Conservation (phyloP, 2,113 vertebrate genomes). For the Plectropomus leopardus region DNA sequence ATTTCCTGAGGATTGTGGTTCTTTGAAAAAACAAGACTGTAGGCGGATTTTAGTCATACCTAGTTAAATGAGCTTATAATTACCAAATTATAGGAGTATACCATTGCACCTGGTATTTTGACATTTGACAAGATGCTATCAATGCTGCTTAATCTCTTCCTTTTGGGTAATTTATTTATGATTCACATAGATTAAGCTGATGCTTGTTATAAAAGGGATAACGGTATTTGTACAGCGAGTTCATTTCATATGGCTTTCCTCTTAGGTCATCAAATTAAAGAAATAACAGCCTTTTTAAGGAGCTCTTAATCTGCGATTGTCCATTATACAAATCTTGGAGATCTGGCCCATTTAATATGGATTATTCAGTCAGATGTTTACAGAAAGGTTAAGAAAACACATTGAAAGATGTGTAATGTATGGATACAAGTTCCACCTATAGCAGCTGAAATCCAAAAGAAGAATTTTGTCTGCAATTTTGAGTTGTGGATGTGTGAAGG, state of each 20-base stretch:
- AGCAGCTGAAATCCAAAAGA: slow-evolving; percentile 8
- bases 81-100: slow-evolving; percentile 77
- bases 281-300: slow-evolving; percentile 25
- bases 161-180: slow-evolving; percentile 66
- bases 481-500: slow-evolving; percentile 44
- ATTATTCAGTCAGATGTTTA: slow-evolving; percentile 13
- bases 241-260: slow-evolving; percentile 36
- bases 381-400: slow-evolving; percentile 9
- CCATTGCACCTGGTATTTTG: slow-evolving; percentile 75
- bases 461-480: slow-evolving; percentile 27
- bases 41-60: slow-evolving; percentile 70
- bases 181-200: slow-evolving; percentile 54
- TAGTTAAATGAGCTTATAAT: slow-evolving; percentile 71
- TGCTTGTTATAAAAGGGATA: slow-evolving; percentile 46
- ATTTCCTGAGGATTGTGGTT: slow-evolving; percentile 64
- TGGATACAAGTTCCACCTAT: neutral
- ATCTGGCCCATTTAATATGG: slow-evolving; percentile 18
- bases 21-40: slow-evolving; percentile 55
- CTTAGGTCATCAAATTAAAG: slow-evolving; percentile 39
- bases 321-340: neutral
- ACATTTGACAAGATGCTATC: slow-evolving; percentile 73
- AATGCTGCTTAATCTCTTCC: slow-evolving; percentile 60
- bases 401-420: neutral
- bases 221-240: slow-evolving; percentile 36
- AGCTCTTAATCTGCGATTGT: neutral